These are phyloP conservation scores for Turritopsis dohrnii DNA, from an alignment of 30 jellyfish, hydroid and myxozoan species.

Conservation along the genomic window DNA sequence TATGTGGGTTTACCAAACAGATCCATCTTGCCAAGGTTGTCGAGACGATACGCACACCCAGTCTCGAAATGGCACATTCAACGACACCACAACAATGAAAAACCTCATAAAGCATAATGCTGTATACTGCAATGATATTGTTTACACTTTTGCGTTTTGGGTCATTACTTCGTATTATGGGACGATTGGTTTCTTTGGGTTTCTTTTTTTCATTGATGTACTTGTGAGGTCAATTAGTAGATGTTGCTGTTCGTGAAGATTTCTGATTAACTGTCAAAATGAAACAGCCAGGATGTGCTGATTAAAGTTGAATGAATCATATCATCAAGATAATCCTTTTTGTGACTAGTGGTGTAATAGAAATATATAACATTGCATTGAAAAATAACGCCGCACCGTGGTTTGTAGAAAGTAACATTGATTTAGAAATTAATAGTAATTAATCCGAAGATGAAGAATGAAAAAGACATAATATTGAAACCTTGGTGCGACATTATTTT, in stretches of 20 bases:
- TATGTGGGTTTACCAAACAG: conserved; percentile 86
- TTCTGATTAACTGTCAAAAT: too few species aligned
- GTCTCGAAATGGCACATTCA: neutral
- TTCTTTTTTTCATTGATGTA: conserved; percentile 38
- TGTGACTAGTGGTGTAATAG: too few species aligned
- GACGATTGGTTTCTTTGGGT: conserved; percentile 41
- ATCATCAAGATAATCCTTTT: too few species aligned
- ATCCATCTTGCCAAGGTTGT: conserved; percentile 59
- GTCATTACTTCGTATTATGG: conserved; percentile 56
- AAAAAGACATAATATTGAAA: too few species aligned
- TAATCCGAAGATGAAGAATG: too few species aligned
- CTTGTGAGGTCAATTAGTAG: conserved; percentile 26
- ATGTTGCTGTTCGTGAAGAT: conserved; percentile 28
- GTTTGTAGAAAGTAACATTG: too few species aligned
- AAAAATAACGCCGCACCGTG: too few species aligned
- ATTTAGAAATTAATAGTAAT: too few species aligned
- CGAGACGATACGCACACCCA: neutral
- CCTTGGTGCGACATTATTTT: too few species aligned
- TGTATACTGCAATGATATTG: conserved; percentile 50
- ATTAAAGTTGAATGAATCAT: too few species aligned
- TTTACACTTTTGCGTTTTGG: conserved; percentile 56
- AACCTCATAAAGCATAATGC: conserved; percentile 13
- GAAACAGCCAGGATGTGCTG: too few species aligned
- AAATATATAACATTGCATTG: too few species aligned
- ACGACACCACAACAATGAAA: neutral